Percentiles rank a stretch among this genome's conserved stretches.
phyloP scores from a whole-genome alignment of 2,888 invertebrate genomes.

The Trisateles emortualis region DNA sequence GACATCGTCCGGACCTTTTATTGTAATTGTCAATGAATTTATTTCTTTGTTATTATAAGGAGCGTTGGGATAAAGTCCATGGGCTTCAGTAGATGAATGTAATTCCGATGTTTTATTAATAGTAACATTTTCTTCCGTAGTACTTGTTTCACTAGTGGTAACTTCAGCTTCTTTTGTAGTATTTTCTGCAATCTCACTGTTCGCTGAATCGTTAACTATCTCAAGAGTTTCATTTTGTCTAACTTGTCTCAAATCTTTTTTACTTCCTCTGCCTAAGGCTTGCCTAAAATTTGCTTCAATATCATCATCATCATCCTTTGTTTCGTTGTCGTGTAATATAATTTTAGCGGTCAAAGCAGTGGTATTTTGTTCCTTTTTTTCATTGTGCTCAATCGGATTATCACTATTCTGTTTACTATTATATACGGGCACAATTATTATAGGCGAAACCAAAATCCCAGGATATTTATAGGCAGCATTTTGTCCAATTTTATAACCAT shows the following conservation, averaged over 20 bases:
- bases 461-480: constrained; percentile 18
- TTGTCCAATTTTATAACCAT: constrained; percentile 6
- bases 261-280: constrained; percentile 45
- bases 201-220: not conserved
- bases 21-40: constrained; percentile 29
- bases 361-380: not conserved
- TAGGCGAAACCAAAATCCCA: constrained; percentile 29
- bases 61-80: constrained; percentile 32
- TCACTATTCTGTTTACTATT: constrained; percentile 2
- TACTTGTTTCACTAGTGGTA: not conserved
- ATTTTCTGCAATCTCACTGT: not conserved
- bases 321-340: constrained; percentile 2
- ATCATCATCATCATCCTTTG: constrained; percentile 38
- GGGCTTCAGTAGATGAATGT: constrained; percentile 27
- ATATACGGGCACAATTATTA: constrained; percentile 24
- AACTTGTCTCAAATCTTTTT: not conserved
- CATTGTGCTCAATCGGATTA: not conserved
- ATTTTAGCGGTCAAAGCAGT: constrained; percentile 6
- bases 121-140: not conserved
- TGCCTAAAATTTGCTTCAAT: constrained; percentile 50
- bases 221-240: constrained; percentile 3
- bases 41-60: constrained; percentile 30
- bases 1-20: constrained; percentile 21
- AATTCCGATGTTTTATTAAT: constrained; percentile 21
- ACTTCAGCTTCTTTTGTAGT: not conserved